Evolutionary conservation across 2,113 vertebrate genomes (phyloP).

Genomic region (Falco punctatus): DNA sequence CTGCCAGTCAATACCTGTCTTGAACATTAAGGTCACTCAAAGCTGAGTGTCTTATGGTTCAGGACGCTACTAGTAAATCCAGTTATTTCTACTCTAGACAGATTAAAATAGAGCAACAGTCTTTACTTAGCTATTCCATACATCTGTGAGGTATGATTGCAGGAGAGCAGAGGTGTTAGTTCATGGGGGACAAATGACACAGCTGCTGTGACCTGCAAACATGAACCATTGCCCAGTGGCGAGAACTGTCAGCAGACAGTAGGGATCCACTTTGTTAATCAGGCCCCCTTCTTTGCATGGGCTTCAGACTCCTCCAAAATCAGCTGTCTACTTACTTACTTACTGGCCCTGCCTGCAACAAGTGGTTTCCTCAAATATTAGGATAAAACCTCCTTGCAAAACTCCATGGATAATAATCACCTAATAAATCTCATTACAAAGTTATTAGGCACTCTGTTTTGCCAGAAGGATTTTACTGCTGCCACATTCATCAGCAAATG

Average conservation of each 20-base stretch:
- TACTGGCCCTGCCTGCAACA: neutral
- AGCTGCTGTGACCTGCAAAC: neutral
- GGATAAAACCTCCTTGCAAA: neutral
- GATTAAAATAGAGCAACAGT: neutral
- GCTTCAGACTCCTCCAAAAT: neutral
- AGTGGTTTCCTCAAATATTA: neutral
- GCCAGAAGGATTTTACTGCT: neutral
- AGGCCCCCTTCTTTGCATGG: neutral
- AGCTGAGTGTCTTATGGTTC: neutral
- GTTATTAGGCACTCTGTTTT: neutral
- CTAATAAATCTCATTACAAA: slow-evolving; percentile 5
- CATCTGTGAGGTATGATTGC: neutral
- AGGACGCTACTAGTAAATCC: neutral
- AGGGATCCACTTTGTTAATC: neutral
- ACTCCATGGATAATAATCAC: neutral
- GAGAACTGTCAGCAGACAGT: fast-evolving
- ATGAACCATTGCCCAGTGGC: fast-evolving
- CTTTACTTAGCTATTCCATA: neutral
- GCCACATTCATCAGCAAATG: neutral
- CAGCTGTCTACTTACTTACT: neutral
- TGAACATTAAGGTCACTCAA: neutral
- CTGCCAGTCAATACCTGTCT: neutral
- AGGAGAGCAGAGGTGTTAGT: neutral
- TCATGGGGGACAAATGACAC: neutral
- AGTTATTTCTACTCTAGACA: neutral